Evolutionary conservation across 2,113 vertebrate species (phyloP).

Genomic region (Narcine bancroftii): DNA sequence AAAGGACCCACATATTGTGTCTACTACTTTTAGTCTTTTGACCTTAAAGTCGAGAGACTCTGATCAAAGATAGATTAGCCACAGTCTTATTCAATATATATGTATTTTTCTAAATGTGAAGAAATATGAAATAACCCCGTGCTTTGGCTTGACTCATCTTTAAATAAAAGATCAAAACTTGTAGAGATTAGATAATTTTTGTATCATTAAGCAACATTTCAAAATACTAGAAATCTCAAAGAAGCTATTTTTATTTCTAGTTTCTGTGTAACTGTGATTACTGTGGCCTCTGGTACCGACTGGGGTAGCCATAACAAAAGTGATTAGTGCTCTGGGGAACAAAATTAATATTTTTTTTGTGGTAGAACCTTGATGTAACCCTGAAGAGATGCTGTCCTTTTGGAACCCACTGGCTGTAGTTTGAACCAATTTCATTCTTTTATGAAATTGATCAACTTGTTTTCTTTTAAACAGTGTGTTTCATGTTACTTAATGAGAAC

Average conservation of each 20-base stretch:
- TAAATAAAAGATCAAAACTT: neutral
- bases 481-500: no score
- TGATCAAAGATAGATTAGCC: neutral
- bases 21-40: constrained; percentile 5
- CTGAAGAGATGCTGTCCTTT: neutral
- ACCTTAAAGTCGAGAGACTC: neutral
- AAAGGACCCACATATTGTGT: neutral
- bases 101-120: neutral
- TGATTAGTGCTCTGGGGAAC: neutral
- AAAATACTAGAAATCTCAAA: neutral
- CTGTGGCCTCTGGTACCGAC: neutral
- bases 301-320: constrained; percentile 20
- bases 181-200: neutral
- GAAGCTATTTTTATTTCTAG: constrained; percentile 2
- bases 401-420: no score
- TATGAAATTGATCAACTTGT: no score
- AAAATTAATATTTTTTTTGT: neutral
- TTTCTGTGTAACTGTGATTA: constrained; percentile 21
- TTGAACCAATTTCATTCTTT: neutral
- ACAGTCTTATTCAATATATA: neutral
- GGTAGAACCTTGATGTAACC: neutral
- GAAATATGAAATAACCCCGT: neutral
- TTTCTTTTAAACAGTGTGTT: no score
- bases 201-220: neutral
- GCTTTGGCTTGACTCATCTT: neutral